phyloP scores from a whole-genome alignment of 1,140 invertebrate genomes.

The Lasioglossum albipes region DNA sequence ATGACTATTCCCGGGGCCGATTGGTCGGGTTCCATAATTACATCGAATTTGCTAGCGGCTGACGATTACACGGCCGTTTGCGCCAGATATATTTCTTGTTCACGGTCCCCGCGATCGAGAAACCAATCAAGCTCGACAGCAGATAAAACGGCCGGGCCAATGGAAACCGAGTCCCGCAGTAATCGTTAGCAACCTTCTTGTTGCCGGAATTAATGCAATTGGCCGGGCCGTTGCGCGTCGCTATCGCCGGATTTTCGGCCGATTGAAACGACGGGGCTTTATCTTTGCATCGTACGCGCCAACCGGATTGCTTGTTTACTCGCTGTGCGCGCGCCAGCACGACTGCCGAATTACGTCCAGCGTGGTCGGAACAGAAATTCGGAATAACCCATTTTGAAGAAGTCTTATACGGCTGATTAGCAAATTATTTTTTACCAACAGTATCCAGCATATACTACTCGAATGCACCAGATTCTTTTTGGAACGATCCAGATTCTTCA shows the following conservation, averaged over 20 bases:
- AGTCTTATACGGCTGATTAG: too few relatives aligned
- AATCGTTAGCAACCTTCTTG: constrained; percentile 63
- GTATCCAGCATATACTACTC: too few relatives aligned
- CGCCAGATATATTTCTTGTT: not conserved
- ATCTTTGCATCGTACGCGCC: constrained; percentile 44
- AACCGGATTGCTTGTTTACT: constrained; percentile 1
- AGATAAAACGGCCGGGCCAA: constrained; percentile 17
- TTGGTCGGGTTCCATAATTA: not conserved
- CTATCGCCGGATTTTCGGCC: constrained; percentile 48
- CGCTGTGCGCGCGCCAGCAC: not conserved
- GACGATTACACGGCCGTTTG: not conserved
- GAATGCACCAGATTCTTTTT: too few relatives aligned
- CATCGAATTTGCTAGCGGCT: not conserved
- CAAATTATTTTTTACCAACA: too few relatives aligned
- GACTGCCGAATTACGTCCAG: not conserved
- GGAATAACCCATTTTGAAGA: too few relatives aligned
- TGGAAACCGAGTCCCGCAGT: constrained; percentile 28
- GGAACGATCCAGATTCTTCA: too few relatives aligned
- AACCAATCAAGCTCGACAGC: constrained; percentile 17
- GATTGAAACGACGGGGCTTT: constrained; percentile 54
- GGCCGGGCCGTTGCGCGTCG: constrained; percentile 25
- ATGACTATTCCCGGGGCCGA: too few relatives aligned
- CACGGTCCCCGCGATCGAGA: not conserved
- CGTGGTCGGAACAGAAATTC: not conserved
- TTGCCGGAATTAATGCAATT: constrained; percentile 64